Percentiles rank a stretch among this genome's conserved stretches.
Evolutionary conservation across 2,113 vertebrate genomes (phyloP).

Genomic region (Periophthalmodon schlosseri): DNA sequence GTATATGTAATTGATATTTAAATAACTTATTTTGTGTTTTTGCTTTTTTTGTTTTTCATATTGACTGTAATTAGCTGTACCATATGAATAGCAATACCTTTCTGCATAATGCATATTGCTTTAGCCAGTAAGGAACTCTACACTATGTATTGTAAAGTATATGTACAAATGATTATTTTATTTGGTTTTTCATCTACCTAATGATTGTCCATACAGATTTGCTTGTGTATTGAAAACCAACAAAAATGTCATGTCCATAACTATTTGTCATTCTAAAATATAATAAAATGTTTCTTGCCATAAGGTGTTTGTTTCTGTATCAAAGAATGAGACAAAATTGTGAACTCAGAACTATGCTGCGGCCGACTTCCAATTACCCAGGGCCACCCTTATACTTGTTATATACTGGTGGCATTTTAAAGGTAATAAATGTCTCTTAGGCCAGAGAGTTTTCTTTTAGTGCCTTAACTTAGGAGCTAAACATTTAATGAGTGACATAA

Average conservation of each 20-base stretch:
- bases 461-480: neutral
- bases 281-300: slow-evolving; percentile 76
- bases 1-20: slow-evolving; percentile 99
- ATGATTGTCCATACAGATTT: slow-evolving; percentile 90
- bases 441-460: neutral
- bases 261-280: slow-evolving; percentile 89
- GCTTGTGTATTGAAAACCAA: slow-evolving; percentile 87
- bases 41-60: slow-evolving; percentile 82
- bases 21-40: slow-evolving; percentile 96
- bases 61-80: slow-evolving; percentile 98
- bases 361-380: neutral
- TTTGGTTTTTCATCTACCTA: slow-evolving; percentile 88
- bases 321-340: no score
- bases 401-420: neutral
- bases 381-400: neutral
- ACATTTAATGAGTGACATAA: neutral
- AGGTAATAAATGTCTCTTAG: neutral
- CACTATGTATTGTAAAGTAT: slow-evolving; percentile 91
- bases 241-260: slow-evolving; percentile 91
- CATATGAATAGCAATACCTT: slow-evolving; percentile 92
- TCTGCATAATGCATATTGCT: slow-evolving; percentile 87
- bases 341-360: neutral
- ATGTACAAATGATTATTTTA: slow-evolving; percentile 96
- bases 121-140: slow-evolving; percentile 83
- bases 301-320: slow-evolving; percentile 6